These are phyloP conservation scores for Dolichopus griseipennis DNA, from an alignment of 2,888 invertebrate genomes.

Conservation along the genomic window DNA sequence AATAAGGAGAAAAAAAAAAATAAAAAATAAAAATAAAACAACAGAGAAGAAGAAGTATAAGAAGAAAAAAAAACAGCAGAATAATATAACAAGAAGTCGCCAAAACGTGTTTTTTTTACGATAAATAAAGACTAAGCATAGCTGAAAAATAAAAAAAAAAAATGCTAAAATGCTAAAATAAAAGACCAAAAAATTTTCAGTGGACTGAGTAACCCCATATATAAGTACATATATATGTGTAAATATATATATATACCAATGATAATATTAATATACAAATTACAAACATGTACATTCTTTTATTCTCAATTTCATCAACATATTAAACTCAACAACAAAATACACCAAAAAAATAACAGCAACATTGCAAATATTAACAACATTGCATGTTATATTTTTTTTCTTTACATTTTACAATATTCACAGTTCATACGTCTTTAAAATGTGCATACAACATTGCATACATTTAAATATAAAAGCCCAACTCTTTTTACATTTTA, in stretches of 20 bases:
- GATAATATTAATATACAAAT: no score
- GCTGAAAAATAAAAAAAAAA: no score
- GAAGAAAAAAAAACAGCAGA: no score
- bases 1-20: neutral
- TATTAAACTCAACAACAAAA: no score
- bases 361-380: neutral
- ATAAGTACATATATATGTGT: neutral
- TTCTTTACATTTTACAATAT: no score
- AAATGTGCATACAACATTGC: no score
- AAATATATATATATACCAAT: no score
- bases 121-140: neutral
- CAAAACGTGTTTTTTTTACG: slow-evolving; percentile 5
- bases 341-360: no score
- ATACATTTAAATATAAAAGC: no score
- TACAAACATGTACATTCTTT: neutral
- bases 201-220: neutral
- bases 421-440: no score
- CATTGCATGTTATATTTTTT: neutral
- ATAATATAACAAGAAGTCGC: neutral
- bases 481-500: no score
- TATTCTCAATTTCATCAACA: neutral
- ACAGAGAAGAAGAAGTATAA: neutral
- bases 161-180: neutral
- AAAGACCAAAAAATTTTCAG: neutral
- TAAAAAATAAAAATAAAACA: neutral